Evolutionary conservation across 2,888 invertebrate genomes (phyloP).

Genomic region (Allolobophora icterica): DNA sequence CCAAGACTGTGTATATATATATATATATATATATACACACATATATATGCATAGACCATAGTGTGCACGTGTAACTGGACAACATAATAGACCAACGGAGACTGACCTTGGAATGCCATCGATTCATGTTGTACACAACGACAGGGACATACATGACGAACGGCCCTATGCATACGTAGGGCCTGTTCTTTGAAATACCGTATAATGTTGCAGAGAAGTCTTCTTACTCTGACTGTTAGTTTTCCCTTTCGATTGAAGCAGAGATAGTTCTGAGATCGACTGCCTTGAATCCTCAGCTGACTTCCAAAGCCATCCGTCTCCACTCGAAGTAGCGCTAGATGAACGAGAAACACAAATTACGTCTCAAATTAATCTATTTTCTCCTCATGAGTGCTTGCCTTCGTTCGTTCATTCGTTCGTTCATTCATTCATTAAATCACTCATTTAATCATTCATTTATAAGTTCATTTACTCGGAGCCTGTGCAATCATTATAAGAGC

Average conservation of each 20-base stretch:
- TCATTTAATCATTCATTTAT: neutral
- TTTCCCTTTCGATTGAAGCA: slow-evolving; percentile 22
- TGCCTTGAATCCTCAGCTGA: slow-evolving; percentile 4
- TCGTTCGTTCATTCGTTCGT: neutral
- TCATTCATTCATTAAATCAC: no score
- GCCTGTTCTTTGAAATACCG: neutral
- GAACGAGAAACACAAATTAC: neutral
- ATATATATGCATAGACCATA: no score
- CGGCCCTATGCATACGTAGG: no score
- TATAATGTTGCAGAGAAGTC: neutral
- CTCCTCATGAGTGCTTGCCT: neutral
- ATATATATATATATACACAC: no score
- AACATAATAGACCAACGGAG: neutral
- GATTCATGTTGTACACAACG: no score
- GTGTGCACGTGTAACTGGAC: neutral
- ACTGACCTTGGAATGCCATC: neutral
- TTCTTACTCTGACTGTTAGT: slow-evolving; percentile 26
- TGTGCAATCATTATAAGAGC: no score
- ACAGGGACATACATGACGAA: no score
- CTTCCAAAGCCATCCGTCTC: neutral
- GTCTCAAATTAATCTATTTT: neutral
- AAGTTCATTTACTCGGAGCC: no score
- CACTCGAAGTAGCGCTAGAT: slow-evolving; percentile 9
- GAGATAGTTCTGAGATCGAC: neutral
- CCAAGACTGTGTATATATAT: no score